Percentiles rank a stretch among this genome's conserved stretches.
Conservation (phyloP, 2,113 vertebrate species). For the Arenaria interpres region DNA sequence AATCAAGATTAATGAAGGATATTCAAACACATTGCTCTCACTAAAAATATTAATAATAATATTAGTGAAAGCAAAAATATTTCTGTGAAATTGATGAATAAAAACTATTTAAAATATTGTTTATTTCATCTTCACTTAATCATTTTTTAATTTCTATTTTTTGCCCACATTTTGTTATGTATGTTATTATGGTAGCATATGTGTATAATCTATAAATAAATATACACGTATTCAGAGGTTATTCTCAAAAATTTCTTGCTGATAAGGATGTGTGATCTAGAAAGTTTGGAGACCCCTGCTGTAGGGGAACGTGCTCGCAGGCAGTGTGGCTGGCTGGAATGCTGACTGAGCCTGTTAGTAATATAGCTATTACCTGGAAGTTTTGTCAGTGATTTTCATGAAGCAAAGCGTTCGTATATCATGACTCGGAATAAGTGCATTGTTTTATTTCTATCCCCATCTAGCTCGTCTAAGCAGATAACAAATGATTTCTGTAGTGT, state of each 20-base stretch:
- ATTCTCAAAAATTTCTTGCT: not conserved
- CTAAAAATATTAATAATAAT: not conserved
- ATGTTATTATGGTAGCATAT: not conserved
- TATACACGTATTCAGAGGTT: not conserved
- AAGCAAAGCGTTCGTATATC: not conserved
- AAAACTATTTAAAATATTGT: not conserved
- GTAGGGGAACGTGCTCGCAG: not conserved
- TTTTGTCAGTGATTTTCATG: not conserved
- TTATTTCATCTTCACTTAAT: not conserved
- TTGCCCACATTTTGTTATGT: not conserved
- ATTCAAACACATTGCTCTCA: not conserved
- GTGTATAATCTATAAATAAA: not conserved
- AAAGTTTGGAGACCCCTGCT: not conserved
- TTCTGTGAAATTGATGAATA: not conserved
- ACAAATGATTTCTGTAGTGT: not conserved
- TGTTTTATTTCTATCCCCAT: not conserved
- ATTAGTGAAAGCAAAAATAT: not conserved
- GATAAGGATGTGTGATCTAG: not conserved
- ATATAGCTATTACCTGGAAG: not conserved
- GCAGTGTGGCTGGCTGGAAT: not conserved
- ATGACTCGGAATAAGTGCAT: not conserved
- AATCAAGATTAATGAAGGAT: not conserved
- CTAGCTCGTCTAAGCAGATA: not conserved
- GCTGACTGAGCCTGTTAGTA: not conserved
- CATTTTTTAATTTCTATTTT: not conserved